These are phyloP conservation scores for Volucella zonaria DNA, from an alignment of 2,888 invertebrate species.

Conservation along the genomic window DNA sequence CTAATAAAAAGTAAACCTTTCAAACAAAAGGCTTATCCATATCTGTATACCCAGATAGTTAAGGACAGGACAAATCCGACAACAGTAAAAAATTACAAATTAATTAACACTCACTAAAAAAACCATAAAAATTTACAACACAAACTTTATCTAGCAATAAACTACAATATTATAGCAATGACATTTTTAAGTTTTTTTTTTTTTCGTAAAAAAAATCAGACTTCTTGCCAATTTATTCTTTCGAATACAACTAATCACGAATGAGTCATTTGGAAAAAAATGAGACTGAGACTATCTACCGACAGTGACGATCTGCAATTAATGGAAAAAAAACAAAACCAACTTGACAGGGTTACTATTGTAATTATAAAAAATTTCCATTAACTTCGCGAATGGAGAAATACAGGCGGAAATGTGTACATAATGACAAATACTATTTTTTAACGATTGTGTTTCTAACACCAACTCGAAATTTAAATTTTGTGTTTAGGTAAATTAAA, in stretches of 20 bases:
- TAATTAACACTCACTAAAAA: background rate
- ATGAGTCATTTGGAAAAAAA: slow-evolving; percentile 54
- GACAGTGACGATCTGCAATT: slow-evolving; percentile 2
- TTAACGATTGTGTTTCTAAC: background rate
- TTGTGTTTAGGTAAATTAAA: too few relatives aligned
- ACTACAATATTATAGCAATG: background rate
- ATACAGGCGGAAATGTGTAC: slow-evolving; percentile 30
- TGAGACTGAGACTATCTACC: background rate
- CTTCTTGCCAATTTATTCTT: slow-evolving; percentile 22
- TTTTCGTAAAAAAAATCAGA: slow-evolving; percentile 14
- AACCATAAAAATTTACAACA: background rate
- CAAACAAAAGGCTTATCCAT: background rate
- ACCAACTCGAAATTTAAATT: too few relatives aligned
- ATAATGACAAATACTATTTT: slow-evolving; percentile 4
- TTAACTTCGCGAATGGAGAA: slow-evolving; percentile 11
- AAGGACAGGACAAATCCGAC: background rate
- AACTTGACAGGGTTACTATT: slow-evolving; percentile 42
- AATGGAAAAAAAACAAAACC: slow-evolving; percentile 29
- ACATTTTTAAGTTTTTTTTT: background rate
- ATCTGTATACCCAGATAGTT: too few relatives aligned
- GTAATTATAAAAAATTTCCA: slow-evolving; percentile 60
- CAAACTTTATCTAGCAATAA: background rate
- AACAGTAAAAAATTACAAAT: background rate
- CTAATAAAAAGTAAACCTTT: background rate
- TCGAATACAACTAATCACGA: slow-evolving; percentile 44